A percentile compares a stretch with the other conserved stretches of the same genome.
phyloP scores from a whole-genome alignment of 2,797 vertebrate genomes.

The Leptoclinus maculatus region DNA sequence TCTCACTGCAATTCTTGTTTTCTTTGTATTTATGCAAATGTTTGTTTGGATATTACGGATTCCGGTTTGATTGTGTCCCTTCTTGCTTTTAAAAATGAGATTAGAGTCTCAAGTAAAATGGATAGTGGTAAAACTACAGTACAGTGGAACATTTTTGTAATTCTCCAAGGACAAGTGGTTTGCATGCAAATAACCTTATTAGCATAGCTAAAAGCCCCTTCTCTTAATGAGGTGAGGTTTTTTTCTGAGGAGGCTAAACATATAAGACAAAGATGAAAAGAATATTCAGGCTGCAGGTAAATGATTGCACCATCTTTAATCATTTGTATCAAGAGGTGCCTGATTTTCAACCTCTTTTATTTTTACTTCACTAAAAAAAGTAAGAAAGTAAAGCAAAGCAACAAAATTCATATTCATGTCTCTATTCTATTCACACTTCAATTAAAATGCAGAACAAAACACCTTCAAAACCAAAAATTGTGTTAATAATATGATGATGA shows the following conservation, averaged over 20 bases:
- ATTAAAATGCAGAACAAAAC: neutral
- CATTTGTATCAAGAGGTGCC: slow-evolving; percentile 34
- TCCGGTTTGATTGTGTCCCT: slow-evolving; percentile 80
- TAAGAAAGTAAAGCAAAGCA: neutral
- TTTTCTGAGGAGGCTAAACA: slow-evolving; percentile 68
- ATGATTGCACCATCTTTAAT: slow-evolving; percentile 38
- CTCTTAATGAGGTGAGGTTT: slow-evolving; percentile 76
- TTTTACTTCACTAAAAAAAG: neutral
- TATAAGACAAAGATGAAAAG: slow-evolving; percentile 69
- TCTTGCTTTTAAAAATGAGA: slow-evolving; percentile 82
- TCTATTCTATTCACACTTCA: neutral
- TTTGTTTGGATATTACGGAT: slow-evolving; percentile 82
- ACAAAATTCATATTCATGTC: neutral
- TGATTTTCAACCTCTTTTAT: slow-evolving; percentile 23
- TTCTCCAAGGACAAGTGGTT: slow-evolving; percentile 78
- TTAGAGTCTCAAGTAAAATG: slow-evolving; percentile 79
- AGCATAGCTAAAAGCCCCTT: slow-evolving; percentile 83
- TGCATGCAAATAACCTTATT: slow-evolving; percentile 85
- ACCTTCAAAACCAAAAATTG: neutral
- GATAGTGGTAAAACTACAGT: slow-evolving; percentile 74
- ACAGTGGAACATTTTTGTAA: slow-evolving; percentile 71
- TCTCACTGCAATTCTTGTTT: slow-evolving; percentile 77
- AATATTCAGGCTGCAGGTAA: slow-evolving; percentile 52
- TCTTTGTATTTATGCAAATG: slow-evolving; percentile 86
- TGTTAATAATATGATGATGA: neutral